Base-by-base conservation (phyloP, 35 echinoderm and acorn worm genomes). In the Lytechinus variegatus region DNA sequence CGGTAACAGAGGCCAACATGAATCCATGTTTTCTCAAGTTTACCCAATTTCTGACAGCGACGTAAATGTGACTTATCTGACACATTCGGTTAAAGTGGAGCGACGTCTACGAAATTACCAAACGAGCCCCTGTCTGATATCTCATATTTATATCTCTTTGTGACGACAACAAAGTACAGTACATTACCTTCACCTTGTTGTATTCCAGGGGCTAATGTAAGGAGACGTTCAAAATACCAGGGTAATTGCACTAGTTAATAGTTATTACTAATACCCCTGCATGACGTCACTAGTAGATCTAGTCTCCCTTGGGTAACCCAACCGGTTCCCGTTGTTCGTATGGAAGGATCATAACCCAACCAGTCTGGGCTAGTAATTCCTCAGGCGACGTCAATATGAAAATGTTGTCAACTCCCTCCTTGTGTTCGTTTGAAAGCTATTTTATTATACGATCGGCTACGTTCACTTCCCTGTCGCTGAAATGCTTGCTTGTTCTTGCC, bases 21-120 rank as follows among this genome's bases (percentile, higher is more conserved):
- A 79, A 79, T 79, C n/a, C n/a, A 16, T 58, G 6, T 6, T 79
- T 79, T 5, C n/a, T 27, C 14, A 79, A 19, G 19, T 7, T 79
- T 79, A 24, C 6, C 66, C n/a, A 14, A 79, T 79, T 79, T 79
- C 12, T 79, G 66, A 24, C 66, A 79, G 66, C 66, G 21, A 79
- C 66, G 24, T 79, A 1, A 79, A 79, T 79, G 14, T n/a, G 66
- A 79, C 66, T 14, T 79, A n/a, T n/a, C 19, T 79, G 66, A 79
- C 66, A 79, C 66, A 79, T 79, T 71, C n/a, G n/a, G 66, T 79
- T 79, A n/a, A 79, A 79, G 66, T 79, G 66, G 19, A 79, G 66
- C 4, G 66, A 79, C 66, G 19, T 79, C 66, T 16, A n/a, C 6
- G 8, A n/a, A 79, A 79, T 7, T 58, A 11, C 13, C 9, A 58